Conservation (phyloP, 1,140 invertebrate genomes). For the Delia radicum region DNA sequence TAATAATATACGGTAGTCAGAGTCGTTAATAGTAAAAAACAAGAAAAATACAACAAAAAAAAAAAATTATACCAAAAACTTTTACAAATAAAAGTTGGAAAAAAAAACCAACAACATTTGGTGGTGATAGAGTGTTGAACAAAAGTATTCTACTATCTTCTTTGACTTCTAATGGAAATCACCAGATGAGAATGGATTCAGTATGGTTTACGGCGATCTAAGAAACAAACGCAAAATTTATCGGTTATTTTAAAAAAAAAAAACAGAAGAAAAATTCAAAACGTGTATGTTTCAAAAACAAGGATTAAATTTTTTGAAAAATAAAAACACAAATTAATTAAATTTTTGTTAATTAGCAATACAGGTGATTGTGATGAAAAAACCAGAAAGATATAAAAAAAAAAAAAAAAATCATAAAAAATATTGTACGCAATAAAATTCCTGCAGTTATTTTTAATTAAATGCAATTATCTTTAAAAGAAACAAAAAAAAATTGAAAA, state of each 20-base stretch:
- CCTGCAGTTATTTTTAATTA: not conserved
- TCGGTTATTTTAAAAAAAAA: not conserved
- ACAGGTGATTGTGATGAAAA: not conserved
- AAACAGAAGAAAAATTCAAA: not conserved
- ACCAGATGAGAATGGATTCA: constrained; percentile 55
- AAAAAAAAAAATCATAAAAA: no score
- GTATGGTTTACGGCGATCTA: constrained; percentile 54
- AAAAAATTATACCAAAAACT: not conserved
- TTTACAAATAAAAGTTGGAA: not conserved
- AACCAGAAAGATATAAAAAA: not conserved
- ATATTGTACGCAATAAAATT: no score
- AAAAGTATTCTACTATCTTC: constrained; percentile 31
- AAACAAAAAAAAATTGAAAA: no score
- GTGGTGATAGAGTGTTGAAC: not conserved
- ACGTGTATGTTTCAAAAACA: not conserved
- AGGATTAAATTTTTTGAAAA: not conserved
- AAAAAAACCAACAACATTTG: not conserved
- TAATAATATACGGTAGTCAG: not conserved
- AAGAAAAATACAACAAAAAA: not conserved
- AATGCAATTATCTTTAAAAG: not conserved
- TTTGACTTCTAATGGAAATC: constrained; percentile 52
- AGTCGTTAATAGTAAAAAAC: no score
- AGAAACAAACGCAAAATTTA: constrained; percentile 53
- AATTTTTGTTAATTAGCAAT: not conserved
- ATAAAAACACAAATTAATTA: not conserved